Conservation (phyloP, 2,797 vertebrate genomes). For the Tragopan temminckii region DNA sequence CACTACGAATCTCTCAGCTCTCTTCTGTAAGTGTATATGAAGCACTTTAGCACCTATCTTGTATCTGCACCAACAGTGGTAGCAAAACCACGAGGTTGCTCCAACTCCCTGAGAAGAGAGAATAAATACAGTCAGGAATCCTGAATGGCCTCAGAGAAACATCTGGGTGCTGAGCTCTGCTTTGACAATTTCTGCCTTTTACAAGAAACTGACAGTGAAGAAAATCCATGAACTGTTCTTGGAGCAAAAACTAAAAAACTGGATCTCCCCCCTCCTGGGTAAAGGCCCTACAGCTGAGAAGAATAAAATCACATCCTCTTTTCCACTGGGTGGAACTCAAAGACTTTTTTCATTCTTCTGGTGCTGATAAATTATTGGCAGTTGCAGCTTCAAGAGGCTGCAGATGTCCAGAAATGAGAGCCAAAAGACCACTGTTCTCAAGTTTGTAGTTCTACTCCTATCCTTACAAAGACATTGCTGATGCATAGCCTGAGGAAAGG, state of each 20-base stretch:
- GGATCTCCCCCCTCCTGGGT: background rate
- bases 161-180: background rate
- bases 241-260: background rate
- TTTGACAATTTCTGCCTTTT: slow-evolving; percentile 5
- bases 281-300: background rate
- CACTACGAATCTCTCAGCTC: background rate
- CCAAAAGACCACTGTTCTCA: background rate
- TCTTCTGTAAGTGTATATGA: background rate
- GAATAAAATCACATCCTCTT: background rate
- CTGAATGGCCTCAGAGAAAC: background rate
- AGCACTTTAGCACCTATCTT: background rate
- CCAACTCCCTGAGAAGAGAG: background rate
- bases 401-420: background rate
- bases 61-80: background rate
- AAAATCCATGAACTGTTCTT: background rate
- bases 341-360: background rate
- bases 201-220: background rate
- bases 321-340: slow-evolving; percentile 25
- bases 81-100: background rate
- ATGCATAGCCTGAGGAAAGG: background rate
- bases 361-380: slow-evolving; percentile 7
- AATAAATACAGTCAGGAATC: background rate
- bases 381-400: background rate
- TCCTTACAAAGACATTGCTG: background rate
- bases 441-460: background rate